Percentiles rank a stretch among this genome's conserved stretches.
Evolutionary conservation across 2,113 vertebrate genomes (phyloP).

Genomic region (Protobothrops mucrosquamatus): DNA sequence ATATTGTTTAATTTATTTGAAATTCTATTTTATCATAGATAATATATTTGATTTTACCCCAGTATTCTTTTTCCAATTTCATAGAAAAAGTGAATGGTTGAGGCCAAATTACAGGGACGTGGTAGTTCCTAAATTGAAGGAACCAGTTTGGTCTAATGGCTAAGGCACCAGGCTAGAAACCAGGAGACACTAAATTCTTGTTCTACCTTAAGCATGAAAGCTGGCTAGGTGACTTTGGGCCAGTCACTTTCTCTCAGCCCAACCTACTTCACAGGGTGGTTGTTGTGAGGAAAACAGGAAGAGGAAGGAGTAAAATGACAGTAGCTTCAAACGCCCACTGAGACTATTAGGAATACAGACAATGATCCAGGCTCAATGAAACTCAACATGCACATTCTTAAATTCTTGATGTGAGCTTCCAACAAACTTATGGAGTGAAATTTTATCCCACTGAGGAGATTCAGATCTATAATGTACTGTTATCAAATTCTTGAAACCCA

Average conservation of each 20-base stretch:
- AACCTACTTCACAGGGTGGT: too few species aligned
- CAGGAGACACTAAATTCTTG: not conserved
- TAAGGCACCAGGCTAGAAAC: not conserved
- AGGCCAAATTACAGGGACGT: not conserved
- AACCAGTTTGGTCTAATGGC: not conserved
- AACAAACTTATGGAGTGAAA: not conserved
- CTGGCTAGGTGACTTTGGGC: too few species aligned
- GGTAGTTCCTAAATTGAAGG: not conserved
- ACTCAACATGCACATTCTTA: not conserved
- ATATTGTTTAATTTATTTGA: not conserved
- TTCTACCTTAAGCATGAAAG: too few species aligned
- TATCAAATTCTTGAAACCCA: not conserved
- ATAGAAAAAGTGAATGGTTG: not conserved
- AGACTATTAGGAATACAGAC: not conserved
- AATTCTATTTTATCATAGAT: not conserved
- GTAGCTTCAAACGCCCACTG: not conserved
- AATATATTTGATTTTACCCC: not conserved
- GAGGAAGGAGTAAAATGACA: too few species aligned
- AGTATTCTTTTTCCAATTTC: not conserved
- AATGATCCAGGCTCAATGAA: not conserved
- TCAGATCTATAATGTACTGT: not conserved
- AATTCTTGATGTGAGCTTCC: not conserved
- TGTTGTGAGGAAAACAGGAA: too few species aligned
- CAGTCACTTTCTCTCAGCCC: too few species aligned
- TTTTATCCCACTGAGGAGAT: not conserved